A percentile compares a stretch with the other conserved stretches of the same genome.
Conservation (phyloP, 23 tunicate genomes). For the Clavelina lepadiformis region DNA sequence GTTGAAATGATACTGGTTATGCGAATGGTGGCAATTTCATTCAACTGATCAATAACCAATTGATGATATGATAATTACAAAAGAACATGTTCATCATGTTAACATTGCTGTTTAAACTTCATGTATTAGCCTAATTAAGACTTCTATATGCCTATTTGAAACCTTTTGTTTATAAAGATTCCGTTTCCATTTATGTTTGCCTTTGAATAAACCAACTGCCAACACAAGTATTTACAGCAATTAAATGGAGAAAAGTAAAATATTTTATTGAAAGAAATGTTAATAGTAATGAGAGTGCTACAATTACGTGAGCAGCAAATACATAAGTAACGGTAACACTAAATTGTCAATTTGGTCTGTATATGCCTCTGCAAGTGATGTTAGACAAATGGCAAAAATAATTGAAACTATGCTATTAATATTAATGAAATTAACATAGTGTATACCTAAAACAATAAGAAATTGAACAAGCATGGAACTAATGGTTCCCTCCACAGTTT, state of each 20-base stretch:
- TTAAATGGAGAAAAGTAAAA: neutral
- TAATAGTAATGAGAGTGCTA: too few relatives aligned
- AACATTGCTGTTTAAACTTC: too few relatives aligned
- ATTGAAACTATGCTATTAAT: neutral
- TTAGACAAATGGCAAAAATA: conserved; percentile 24
- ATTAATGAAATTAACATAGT: neutral
- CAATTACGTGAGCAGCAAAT: conserved; percentile 8
- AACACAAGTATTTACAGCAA: neutral
- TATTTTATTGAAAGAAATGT: neutral
- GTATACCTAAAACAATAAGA: neutral
- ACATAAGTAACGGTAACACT: conserved; percentile 69
- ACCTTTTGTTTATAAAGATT: neutral
- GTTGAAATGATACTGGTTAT: too few relatives aligned
- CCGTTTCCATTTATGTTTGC: neutral
- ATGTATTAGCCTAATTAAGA: too few relatives aligned
- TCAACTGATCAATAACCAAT: too few relatives aligned
- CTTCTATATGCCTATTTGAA: too few relatives aligned
- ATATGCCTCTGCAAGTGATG: conserved; percentile 58
- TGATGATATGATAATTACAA: too few relatives aligned
- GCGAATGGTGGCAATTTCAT: too few relatives aligned
- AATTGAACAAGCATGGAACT: conserved; percentile 56
- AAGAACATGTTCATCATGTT: too few relatives aligned
- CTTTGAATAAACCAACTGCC: neutral
- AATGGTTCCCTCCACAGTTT: conserved; percentile 71
- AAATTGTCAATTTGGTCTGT: conserved; percentile 82